Percentiles rank a stretch among this genome's conserved stretches.
These are phyloP conservation scores for Heptranchias perlo DNA, from an alignment of 2,113 vertebrate species.

Conservation along the genomic window DNA sequence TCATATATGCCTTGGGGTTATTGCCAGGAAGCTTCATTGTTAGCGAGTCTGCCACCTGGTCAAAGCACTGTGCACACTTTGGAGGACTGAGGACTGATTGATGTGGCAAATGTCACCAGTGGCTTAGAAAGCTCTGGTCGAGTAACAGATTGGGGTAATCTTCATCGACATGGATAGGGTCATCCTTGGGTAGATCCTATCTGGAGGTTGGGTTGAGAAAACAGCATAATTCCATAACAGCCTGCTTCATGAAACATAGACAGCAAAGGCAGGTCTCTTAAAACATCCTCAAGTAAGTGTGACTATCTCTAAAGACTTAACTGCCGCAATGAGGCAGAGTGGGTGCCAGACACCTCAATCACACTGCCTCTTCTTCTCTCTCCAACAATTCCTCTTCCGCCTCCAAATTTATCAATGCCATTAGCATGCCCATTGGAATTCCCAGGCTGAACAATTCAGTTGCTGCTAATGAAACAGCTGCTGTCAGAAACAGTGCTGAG, in stretches of 20 bases:
- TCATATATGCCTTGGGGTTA: too few species aligned
- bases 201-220: background rate
- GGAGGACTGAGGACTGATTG: background rate
- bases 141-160: background rate
- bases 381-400: too few species aligned
- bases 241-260: background rate
- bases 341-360: background rate
- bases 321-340: background rate
- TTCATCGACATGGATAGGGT: background rate
- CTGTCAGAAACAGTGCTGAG: background rate
- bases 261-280: background rate
- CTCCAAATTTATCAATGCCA: too few species aligned
- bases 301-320: background rate
- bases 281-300: background rate
- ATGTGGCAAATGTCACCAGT: background rate
- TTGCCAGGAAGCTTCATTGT: too few species aligned
- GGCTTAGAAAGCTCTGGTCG: background rate
- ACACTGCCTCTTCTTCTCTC: background rate
- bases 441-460: background rate
- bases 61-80: too few species aligned
- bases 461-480: background rate
- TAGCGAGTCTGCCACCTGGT: too few species aligned
- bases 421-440: background rate
- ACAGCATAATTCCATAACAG: background rate
- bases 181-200: background rate